A percentile compares a stretch with the other conserved stretches of the same genome.
These are phyloP conservation scores for Columba guinea DNA, from an alignment of 2,797 vertebrate genomes.

Conservation along the genomic window DNA sequence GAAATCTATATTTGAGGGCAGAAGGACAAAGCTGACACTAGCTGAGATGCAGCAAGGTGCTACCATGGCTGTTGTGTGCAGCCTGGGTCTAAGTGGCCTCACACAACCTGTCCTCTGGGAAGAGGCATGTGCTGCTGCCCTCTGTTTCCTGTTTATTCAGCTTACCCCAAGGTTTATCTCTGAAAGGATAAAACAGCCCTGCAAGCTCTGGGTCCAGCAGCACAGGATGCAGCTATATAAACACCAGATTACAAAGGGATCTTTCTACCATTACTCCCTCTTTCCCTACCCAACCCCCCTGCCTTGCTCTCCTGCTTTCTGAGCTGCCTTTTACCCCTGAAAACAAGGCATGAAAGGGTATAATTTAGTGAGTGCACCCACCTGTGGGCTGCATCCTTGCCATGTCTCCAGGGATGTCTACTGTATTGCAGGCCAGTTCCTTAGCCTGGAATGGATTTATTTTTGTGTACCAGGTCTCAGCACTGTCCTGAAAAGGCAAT, in stretches of 20 bases:
- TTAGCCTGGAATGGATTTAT: constrained; percentile 79
- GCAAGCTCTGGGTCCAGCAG: neutral
- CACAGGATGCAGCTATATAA: neutral
- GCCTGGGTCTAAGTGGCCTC: neutral
- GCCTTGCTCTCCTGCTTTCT: neutral
- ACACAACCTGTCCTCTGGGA: neutral
- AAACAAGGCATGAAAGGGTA: neutral
- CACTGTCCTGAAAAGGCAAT: constrained; percentile 70
- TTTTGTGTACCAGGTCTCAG: constrained; percentile 79
- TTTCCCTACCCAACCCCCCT: neutral
- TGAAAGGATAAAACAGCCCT: neutral
- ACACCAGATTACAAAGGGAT: neutral
- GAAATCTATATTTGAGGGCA: neutral
- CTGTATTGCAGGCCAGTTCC: constrained; percentile 72
- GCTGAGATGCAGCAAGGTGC: neutral
- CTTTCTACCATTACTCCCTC: neutral
- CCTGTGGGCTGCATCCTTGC: neutral
- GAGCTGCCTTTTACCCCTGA: neutral
- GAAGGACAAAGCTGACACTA: neutral
- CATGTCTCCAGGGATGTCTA: constrained; percentile 41
- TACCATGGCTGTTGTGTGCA: neutral
- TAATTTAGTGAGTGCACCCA: neutral
- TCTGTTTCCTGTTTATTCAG: neutral
- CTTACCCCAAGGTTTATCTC: neutral
- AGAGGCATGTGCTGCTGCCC: neutral